phyloP scores from a whole-genome alignment of 2,113 vertebrate species.

The Eudorcas thomsonii region DNA sequence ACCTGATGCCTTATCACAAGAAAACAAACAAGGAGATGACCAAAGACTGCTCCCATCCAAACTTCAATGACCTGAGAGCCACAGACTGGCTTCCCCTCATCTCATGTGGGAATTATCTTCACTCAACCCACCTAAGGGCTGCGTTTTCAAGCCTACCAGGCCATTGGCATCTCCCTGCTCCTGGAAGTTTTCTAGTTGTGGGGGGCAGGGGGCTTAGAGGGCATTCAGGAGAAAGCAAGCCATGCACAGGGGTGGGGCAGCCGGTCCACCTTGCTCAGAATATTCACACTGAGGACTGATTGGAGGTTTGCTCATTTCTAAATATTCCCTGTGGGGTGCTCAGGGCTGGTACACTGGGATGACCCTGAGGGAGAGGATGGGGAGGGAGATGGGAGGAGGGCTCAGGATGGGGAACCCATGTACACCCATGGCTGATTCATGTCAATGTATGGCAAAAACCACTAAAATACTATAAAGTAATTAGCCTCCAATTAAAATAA shows the following conservation, averaged over 20 bases:
- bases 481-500: neutral
- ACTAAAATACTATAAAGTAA: neutral
- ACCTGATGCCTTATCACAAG: neutral
- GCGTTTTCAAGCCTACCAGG: neutral
- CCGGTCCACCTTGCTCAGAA: neutral
- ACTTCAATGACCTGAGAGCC: neutral
- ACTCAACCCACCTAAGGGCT: neutral
- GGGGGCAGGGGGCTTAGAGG: too few species aligned
- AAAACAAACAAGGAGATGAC: neutral
- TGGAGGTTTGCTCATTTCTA: neutral
- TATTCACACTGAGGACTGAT: neutral
- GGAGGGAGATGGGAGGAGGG: neutral
- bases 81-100: neutral
- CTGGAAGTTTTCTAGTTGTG: neutral
- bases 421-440: neutral
- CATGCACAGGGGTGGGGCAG: fast-evolving
- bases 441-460: neutral
- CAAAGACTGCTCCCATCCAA: neutral
- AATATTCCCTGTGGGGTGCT: neutral
- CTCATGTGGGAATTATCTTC: neutral
- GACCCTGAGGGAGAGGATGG: neutral
- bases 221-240: neutral
- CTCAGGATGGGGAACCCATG: neutral
- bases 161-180: neutral
- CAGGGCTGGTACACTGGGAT: neutral